Conservation (phyloP, 2,113 vertebrate species). For the Odocoileus virginianus region DNA sequence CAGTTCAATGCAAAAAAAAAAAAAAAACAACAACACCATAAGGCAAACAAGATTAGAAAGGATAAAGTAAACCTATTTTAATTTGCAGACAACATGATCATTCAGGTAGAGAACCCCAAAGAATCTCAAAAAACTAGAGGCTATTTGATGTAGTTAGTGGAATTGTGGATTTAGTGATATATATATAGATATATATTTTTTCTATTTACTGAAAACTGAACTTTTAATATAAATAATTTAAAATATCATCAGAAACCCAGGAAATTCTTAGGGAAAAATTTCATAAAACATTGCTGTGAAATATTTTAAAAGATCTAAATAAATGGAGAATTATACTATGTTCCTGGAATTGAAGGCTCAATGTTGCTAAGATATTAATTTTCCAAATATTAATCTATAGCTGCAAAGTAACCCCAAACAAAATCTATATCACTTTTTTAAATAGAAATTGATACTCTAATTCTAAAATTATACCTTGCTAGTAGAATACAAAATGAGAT, state of each 20-base stretch:
- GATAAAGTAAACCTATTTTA: neutral
- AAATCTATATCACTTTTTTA: neutral
- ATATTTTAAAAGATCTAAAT: neutral
- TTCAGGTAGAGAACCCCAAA: neutral
- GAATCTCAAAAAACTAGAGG: neutral
- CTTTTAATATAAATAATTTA: neutral
- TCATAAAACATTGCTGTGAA: neutral
- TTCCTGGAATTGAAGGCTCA: neutral
- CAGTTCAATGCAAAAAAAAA: neutral
- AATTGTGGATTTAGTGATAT: neutral
- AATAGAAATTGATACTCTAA: neutral
- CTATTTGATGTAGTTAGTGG: neutral
- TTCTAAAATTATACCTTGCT: constrained; percentile 20
- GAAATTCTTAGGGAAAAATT: neutral
- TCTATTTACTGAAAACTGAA: neutral
- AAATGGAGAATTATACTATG: neutral
- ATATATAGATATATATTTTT: neutral
- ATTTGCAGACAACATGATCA: neutral
- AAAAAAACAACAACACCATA: neutral
- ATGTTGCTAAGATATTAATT: neutral
- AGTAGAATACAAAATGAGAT: neutral
- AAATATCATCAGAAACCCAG: neutral
- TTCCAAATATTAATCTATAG: neutral
- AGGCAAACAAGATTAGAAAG: neutral
- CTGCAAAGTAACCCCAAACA: neutral